These are phyloP conservation scores for Danaus plexippus DNA, from an alignment of 1,140 invertebrate species.

Conservation along the genomic window DNA sequence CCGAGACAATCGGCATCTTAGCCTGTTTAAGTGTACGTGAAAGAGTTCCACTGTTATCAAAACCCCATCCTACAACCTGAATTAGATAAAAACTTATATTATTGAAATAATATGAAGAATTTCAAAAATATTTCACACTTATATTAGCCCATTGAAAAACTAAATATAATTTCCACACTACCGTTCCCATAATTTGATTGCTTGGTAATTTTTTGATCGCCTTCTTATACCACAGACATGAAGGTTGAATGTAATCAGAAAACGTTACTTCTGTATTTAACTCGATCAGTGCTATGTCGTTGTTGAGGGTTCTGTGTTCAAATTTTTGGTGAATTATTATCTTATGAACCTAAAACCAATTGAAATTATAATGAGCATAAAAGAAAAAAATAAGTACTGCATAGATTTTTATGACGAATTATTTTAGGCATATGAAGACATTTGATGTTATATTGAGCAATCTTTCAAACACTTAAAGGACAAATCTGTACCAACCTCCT, in stretches of 20 bases:
- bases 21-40: conserved; percentile 16
- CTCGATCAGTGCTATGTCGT: conserved; percentile 35
- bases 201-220: conserved; percentile 25
- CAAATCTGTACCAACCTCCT: conserved; percentile 26
- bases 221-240: conserved; percentile 42
- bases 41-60: conserved; percentile 16
- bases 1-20: conserved; percentile 18
- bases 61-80: conserved; percentile 21
- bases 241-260: conserved; percentile 52
- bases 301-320: conserved; percentile 1
- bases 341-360: conserved; percentile 11
- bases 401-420: not conserved
- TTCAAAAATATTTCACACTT: too few species aligned
- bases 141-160: not conserved
- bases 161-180: conserved; percentile 20
- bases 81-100: not conserved
- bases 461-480: too few species aligned
- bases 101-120: not conserved
- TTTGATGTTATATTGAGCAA: too few species aligned
- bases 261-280: conserved; percentile 36
- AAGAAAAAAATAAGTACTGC: not conserved
- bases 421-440: too few species aligned
- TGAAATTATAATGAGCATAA: not conserved
- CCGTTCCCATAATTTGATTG: conserved; percentile 32
- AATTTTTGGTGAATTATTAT: conserved; percentile 13